These are phyloP conservation scores for Ephestia elutella DNA, from an alignment of 1,140 invertebrate species.

Conservation along the genomic window DNA sequence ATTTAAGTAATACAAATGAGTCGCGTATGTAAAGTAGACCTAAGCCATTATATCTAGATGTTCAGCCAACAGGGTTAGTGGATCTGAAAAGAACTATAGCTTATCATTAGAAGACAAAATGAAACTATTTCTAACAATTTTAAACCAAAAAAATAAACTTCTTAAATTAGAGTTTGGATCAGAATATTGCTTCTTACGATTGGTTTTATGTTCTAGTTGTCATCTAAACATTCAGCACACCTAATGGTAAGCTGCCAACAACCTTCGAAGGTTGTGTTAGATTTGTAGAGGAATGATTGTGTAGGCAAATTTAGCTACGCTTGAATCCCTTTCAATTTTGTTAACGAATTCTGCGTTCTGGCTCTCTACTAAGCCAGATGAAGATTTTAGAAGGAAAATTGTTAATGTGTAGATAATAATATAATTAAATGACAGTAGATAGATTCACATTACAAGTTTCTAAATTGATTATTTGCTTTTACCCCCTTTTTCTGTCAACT, in stretches of 20 bases:
- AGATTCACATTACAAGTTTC: background rate
- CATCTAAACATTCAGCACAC: background rate
- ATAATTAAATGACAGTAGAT: background rate
- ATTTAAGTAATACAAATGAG: no score
- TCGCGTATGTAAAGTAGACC: no score
- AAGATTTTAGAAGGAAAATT: background rate
- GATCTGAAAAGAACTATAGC: no score
- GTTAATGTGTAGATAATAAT: background rate
- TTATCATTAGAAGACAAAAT: no score
- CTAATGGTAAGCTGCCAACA: background rate
- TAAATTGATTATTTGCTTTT: background rate
- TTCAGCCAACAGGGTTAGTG: no score
- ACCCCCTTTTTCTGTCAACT: background rate
- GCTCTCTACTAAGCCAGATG: background rate
- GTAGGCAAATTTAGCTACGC: background rate
- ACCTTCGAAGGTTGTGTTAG: background rate
- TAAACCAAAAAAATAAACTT: no score
- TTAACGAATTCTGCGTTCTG: background rate
- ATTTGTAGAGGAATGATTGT: background rate
- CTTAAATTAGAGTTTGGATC: no score
- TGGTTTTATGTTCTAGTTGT: constrained; percentile 1
- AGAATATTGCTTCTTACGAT: background rate
- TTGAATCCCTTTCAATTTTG: background rate
- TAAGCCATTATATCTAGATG: no score
- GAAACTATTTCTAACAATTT: no score